Conservation (phyloP, 1,140 invertebrate genomes). For the Myzus persicae region DNA sequence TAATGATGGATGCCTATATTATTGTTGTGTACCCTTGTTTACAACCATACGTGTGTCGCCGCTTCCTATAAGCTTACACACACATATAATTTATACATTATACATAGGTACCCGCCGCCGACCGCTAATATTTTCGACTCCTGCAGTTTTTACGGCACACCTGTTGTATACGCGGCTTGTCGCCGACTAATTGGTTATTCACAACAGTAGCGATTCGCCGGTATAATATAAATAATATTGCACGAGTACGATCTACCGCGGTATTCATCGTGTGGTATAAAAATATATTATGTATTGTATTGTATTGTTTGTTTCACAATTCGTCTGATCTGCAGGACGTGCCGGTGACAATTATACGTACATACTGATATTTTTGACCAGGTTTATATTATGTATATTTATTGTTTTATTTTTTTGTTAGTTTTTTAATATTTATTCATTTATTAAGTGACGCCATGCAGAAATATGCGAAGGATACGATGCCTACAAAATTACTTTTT, state of each 20-base stretch:
- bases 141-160: background rate
- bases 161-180: background rate
- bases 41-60: background rate
- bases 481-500: background rate
- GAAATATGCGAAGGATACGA: background rate
- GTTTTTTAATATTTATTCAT: background rate
- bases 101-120: no score
- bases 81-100: background rate
- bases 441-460: background rate
- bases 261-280: background rate
- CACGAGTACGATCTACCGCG: background rate
- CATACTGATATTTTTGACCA: background rate
- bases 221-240: constrained; percentile 1
- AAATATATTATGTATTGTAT: background rate
- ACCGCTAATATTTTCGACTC: constrained; percentile 10
- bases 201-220: background rate
- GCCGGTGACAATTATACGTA: background rate
- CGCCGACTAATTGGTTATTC: background rate
- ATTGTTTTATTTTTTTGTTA: background rate
- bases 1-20: constrained; percentile 3
- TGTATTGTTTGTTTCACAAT: background rate
- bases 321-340: background rate
- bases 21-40: background rate
- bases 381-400: background rate
- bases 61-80: background rate